A percentile compares a stretch with the other conserved stretches of the same genome.
Conservation (phyloP, 2,797 vertebrate genomes). For the Galagoides demidoff region DNA sequence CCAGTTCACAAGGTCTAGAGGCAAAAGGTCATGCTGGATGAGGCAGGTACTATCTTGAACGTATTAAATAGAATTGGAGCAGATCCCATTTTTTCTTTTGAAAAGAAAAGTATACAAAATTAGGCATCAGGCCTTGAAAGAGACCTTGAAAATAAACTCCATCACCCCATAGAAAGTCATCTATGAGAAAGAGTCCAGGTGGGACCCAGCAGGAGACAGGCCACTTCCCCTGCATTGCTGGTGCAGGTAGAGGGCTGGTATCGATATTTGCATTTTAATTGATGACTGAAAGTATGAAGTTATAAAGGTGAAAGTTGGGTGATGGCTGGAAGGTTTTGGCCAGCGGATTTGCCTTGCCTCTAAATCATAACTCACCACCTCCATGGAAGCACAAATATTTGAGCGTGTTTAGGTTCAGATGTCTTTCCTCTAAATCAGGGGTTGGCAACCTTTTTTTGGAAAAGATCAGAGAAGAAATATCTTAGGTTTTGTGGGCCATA, state of each 20-base stretch:
- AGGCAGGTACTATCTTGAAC: background rate
- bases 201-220: background rate
- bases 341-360: background rate
- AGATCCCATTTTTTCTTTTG: background rate
- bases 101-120: background rate
- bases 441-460: conserved; percentile 8
- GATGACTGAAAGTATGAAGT: background rate
- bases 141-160: background rate
- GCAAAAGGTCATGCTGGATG: background rate
- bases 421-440: conserved; percentile 56
- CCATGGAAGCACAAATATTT: background rate
- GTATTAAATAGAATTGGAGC: background rate
- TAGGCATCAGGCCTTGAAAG: background rate
- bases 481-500: conserved; percentile 4
- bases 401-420: background rate
- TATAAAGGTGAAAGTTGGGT: too few species aligned
- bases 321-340: background rate
- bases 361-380: background rate
- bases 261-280: background rate
- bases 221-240: background rate
- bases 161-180: background rate
- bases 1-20: background rate
- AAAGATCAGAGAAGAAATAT: conserved; percentile 20
- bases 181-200: background rate
- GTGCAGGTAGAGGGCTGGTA: background rate